Evolutionary conservation across 2,113 vertebrate species (phyloP).

Genomic region (Axis porcinus): DNA sequence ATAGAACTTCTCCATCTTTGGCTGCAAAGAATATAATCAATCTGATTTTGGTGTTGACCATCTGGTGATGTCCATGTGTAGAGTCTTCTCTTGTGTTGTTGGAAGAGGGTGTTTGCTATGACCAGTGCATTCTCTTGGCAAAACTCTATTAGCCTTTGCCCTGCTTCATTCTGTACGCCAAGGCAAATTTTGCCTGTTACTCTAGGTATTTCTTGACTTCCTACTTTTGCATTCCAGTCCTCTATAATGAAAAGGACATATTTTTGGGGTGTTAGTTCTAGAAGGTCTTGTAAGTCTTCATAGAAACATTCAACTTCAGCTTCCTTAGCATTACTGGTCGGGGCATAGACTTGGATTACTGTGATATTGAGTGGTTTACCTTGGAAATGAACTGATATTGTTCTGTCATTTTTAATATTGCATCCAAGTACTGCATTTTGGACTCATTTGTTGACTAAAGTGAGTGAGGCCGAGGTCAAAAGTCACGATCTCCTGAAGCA

Average conservation of each 20-base stretch:
- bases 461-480: background rate
- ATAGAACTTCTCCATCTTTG: background rate
- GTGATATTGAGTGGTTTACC: background rate
- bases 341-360: background rate
- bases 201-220: background rate
- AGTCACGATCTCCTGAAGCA: background rate
- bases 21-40: background rate
- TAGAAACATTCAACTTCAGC: background rate
- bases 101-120: background rate
- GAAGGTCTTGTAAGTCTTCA: background rate
- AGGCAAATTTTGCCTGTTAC: background rate
- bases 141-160: background rate
- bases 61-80: background rate
- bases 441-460: background rate
- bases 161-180: background rate
- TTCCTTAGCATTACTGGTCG: background rate
- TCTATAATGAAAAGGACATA: background rate
- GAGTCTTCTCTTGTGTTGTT: background rate
- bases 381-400: background rate
- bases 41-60: background rate
- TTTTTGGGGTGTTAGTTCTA: background rate
- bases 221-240: background rate
- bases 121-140: background rate
- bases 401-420: background rate
- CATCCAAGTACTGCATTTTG: background rate